Conservation (phyloP, 2,113 vertebrate genomes). For the Poecile atricapillus region DNA sequence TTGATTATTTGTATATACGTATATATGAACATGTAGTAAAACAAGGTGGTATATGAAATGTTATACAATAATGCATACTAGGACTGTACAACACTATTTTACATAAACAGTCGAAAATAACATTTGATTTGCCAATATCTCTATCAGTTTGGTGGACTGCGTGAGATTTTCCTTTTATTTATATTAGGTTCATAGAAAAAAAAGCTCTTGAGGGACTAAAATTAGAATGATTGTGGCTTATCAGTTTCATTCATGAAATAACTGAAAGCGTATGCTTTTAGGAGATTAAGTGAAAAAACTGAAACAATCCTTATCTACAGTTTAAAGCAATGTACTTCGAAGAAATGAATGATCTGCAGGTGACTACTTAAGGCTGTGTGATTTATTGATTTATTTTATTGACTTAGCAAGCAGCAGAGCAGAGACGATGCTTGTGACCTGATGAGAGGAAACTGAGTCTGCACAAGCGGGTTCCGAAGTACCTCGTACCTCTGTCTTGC, state of each 20-base stretch:
- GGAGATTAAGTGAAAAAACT: not conserved
- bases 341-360: not conserved
- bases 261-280: not conserved
- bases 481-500: not conserved
- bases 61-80: not conserved
- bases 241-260: not conserved
- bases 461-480: not conserved
- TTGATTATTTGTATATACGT: not conserved
- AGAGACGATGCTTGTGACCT: not conserved
- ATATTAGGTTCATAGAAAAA: not conserved
- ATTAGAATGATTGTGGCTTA: not conserved
- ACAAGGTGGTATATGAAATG: not conserved
- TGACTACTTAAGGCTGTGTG: not conserved
- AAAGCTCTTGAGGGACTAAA: not conserved
- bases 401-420: not conserved
- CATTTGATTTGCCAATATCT: not conserved
- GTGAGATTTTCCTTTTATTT: not conserved
- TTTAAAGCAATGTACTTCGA: not conserved
- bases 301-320: not conserved
- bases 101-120: not conserved
- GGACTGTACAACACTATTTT: not conserved
- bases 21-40: not conserved
- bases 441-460: not conserved
- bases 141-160: not conserved
- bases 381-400: constrained; percentile 6